phyloP scores from a whole-genome alignment of 2,888 invertebrate species.

The Bedellia somnulentella region DNA sequence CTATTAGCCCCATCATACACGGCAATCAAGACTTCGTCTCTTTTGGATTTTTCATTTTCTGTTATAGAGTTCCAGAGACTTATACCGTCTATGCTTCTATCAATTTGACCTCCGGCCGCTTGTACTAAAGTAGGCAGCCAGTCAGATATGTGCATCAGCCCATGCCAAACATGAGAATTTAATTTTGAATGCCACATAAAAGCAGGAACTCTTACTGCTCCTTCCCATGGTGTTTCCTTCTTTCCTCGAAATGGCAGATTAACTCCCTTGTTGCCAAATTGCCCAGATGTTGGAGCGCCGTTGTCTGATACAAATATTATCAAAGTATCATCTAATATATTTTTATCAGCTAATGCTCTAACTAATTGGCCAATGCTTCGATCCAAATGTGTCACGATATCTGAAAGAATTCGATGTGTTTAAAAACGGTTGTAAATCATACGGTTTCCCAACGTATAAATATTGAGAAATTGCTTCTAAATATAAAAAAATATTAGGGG shows the following conservation, averaged over 20 bases:
- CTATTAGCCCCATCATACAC: slow-evolving; percentile 50
- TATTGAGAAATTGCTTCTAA: too few species aligned
- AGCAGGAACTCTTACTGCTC: slow-evolving; percentile 76
- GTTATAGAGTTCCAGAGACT: slow-evolving; percentile 70
- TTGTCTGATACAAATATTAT: slow-evolving; percentile 90
- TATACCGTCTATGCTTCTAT: slow-evolving; percentile 62
- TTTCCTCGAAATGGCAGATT: slow-evolving; percentile 80
- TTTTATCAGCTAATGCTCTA: slow-evolving; percentile 64
- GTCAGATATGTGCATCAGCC: slow-evolving; percentile 78
- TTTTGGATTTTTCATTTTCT: slow-evolving; percentile 35
- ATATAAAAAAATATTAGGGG: too few species aligned
- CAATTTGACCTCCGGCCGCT: slow-evolving; percentile 33
- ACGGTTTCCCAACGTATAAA: too few species aligned
- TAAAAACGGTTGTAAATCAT: too few species aligned
- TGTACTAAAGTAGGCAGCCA: slow-evolving; percentile 75
- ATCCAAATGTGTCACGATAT: slow-evolving; percentile 77
- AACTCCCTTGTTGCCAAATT: slow-evolving; percentile 73
- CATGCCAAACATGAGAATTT: slow-evolving; percentile 64
- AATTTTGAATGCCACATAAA: slow-evolving; percentile 66
- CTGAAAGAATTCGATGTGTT: too few species aligned
- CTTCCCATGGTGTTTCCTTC: slow-evolving; percentile 85
- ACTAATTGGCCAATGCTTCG: slow-evolving; percentile 78
- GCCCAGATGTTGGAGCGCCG: slow-evolving; percentile 77
- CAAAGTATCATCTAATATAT: slow-evolving; percentile 79
- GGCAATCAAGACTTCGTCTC: slow-evolving; percentile 61